phyloP scores from a whole-genome alignment of 2,797 vertebrate genomes.

The Pipistrellus kuhlii region DNA sequence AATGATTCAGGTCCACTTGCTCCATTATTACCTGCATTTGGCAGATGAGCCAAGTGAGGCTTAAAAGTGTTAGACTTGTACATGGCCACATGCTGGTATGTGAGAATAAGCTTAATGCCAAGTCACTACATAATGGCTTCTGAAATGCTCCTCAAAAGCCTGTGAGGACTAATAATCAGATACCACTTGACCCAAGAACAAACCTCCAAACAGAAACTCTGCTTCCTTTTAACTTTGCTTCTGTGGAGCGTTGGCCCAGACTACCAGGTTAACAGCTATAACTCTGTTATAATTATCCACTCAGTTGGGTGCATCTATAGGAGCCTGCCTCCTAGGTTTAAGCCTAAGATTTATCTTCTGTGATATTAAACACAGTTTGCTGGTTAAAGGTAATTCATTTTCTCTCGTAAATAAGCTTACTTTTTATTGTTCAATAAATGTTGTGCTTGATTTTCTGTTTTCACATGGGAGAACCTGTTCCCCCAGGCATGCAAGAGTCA shows the following conservation, averaged over 20 bases:
- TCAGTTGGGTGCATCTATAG: neutral
- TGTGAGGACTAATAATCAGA: neutral
- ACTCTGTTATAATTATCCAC: conserved; percentile 33
- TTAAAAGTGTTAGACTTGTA: neutral
- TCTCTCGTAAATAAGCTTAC: neutral
- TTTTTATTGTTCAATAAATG: conserved; percentile 67
- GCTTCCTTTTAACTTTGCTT: conserved; percentile 30
- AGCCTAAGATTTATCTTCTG: conserved; percentile 53
- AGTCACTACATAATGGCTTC: neutral
- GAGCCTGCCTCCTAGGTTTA: neutral
- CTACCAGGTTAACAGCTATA: neutral
- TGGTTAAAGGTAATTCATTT: conserved; percentile 45
- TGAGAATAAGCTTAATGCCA: neutral
- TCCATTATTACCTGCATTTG: neutral
- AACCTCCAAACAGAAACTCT: neutral
- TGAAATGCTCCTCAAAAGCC: conserved; percentile 8
- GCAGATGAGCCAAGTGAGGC: neutral
- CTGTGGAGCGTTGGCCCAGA: neutral
- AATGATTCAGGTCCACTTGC: neutral
- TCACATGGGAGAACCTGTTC: neutral
- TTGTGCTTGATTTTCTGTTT: conserved; percentile 35
- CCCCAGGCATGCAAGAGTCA: neutral
- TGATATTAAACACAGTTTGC: conserved; percentile 57
- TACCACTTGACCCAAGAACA: conserved; percentile 2
- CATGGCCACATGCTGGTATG: neutral